phyloP scores from a whole-genome alignment of 2,888 invertebrate species.

The Apotomis capreana region DNA sequence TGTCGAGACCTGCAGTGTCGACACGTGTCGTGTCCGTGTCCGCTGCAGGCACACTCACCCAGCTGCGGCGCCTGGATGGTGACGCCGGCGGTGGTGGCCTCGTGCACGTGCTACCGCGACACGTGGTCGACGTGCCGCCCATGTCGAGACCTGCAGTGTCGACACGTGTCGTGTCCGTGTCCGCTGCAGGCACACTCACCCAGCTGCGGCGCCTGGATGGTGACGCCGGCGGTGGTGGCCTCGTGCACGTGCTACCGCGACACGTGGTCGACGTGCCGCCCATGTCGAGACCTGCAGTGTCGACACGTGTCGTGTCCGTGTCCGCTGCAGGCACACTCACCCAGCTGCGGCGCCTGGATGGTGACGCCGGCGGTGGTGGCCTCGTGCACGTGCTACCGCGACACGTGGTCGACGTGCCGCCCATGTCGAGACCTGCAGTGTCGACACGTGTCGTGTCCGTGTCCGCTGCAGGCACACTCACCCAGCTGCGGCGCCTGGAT shows the following conservation, averaged over 20 bases:
- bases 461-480: constrained; percentile 42
- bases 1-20: constrained; percentile 88
- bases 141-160: constrained; percentile 89
- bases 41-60: constrained; percentile 51
- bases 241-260: constrained; percentile 99
- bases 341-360: constrained; percentile 97
- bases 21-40: not conserved
- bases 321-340: constrained; percentile 46
- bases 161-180: not conserved
- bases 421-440: constrained; percentile 92
- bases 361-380: constrained; percentile 98
- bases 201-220: constrained; percentile 97
- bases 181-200: constrained; percentile 50
- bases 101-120: constrained; percentile 98
- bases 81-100: constrained; percentile 98
- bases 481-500: constrained; percentile 97
- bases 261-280: constrained; percentile 98
- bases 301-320: not conserved
- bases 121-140: constrained; percentile 99
- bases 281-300: constrained; percentile 91
- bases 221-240: constrained; percentile 98
- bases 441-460: not conserved
- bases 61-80: constrained; percentile 98
- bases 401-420: constrained; percentile 98
- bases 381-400: constrained; percentile 98